Base-by-base conservation (phyloP, 1,140 invertebrate genomes). In the Bicyclus anynana region DNA sequence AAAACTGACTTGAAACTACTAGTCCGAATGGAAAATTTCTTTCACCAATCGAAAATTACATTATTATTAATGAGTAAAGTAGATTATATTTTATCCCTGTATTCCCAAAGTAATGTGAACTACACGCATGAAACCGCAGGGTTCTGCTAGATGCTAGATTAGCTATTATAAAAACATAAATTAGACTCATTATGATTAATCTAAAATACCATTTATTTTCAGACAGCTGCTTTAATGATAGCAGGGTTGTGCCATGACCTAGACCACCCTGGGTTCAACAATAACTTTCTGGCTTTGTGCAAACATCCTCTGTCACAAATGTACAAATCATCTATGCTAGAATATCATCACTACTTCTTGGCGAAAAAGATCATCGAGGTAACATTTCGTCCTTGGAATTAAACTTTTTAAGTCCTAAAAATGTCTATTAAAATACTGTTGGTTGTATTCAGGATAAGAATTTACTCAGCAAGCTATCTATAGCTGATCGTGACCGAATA, bases 211-310 rank as follows among this genome's bases (percentile, higher is more conserved):
- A n/a, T n/a, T 16, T 26, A 38, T n/a, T 33, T 69, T 13, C 59
- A 91, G 91, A 80, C 77, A 3, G 76, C 87, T 54, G 85, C 84
- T 0, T 69, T 92, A 12, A 85, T 91, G 73, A 65, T 92, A 16
- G 85, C 90, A 2, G 87, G 90, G 0, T 61, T 91, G 0, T 90
- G 90, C 65, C 91, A 92, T 67, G 91, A 92, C 64, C 58, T 92
- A 26, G 91, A 92, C 67, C 91, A 92, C 67, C 84, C 84, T 0
- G 91, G 91, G 2, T 85, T 83, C 54, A 91, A 91, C 46, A 92
- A 92, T 71, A 91, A 90, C 65, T 92, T 89, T 74, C 72, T 92
- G 1, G 56, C 84, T 40, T 61, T 90, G 6, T 84, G 77, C 14
- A 87, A 90, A 40, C 84, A 91, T 55, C 80, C 82, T 4, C 69